Base-by-base conservation (phyloP, 2,113 vertebrate genomes). In the Engystomops pustulosus region DNA sequence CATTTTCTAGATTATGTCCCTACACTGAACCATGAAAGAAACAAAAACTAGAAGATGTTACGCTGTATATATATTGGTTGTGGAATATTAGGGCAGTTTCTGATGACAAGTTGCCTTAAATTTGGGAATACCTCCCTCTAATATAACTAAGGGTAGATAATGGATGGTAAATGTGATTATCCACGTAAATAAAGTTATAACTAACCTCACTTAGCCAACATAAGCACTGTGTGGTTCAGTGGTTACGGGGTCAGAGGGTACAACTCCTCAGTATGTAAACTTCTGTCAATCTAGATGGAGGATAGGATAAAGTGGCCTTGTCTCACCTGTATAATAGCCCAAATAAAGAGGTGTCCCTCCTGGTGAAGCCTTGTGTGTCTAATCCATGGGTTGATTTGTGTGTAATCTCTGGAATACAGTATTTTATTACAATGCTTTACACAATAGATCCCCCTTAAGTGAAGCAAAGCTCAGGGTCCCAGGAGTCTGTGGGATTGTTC, bases 401-500 rank as follows among this genome's bases (percentile, higher is more conserved):
- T 69, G 67, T 41, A 69, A 69, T 45, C 76, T 62, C 25, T 44
- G n/a, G 25, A 79, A 60, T 41, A 45, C 77, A 6, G 49, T 34
- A 23, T 65, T 44, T 79, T 47, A 44, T 38, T 10, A 32, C 53
- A 38, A 34, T 17, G 38, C 67, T 65, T 45, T 67, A 44, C 2
- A 80, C 23, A 49, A 17, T 15, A 49, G 14, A 68, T 49, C 27
- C 58, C 27, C 49, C 27, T 8, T 67, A 34, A 45, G 47, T 55
- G 70, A 44, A 20, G 36, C 49, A 4, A 3, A 47, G 71, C 38
- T n/a, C 53, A 36, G 3, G 14, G 34, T 72, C 80, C 36, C 80
- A 47, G 36, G 14, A 53, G 82, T 49, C 58, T 69, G 30, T 38
- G 44, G 45, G 58, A 38, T 14, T 62, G 81, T 77, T 84, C 30